Conservation (phyloP, 2,113 vertebrate genomes). For the Tetrao urogallus region DNA sequence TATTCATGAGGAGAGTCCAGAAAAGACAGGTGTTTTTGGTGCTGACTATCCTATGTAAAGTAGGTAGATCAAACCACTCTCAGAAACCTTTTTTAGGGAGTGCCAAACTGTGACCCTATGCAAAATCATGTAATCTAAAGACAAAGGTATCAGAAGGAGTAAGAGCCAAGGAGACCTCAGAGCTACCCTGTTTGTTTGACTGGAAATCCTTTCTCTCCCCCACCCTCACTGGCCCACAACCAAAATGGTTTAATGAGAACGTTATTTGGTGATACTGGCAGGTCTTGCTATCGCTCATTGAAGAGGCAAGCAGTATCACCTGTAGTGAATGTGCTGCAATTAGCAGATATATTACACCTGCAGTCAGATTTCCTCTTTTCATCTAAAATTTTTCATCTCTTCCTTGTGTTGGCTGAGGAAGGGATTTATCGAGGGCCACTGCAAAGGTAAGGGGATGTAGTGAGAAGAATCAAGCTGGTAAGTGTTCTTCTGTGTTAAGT, state of each 20-base stretch:
- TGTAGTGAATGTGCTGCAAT: accelerated
- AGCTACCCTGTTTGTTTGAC: neutral
- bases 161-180: neutral
- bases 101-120: neutral
- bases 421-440: neutral
- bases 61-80: neutral
- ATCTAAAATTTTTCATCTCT: neutral
- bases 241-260: neutral
- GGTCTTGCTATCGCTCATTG: neutral
- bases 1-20: neutral
- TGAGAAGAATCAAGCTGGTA: neutral
- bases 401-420: neutral
- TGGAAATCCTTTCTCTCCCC: neutral
- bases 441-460: neutral
- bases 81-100: neutral
- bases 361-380: neutral
- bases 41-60: accelerated
- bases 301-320: neutral
- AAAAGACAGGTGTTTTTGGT: neutral
- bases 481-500: accelerated
- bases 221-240: neutral
- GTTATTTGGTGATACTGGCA: neutral
- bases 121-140: neutral
- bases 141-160: neutral
- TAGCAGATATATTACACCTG: neutral